Evolutionary conservation across 2,113 vertebrate species (phyloP).

Genomic region (Cyanistes caeruleus): DNA sequence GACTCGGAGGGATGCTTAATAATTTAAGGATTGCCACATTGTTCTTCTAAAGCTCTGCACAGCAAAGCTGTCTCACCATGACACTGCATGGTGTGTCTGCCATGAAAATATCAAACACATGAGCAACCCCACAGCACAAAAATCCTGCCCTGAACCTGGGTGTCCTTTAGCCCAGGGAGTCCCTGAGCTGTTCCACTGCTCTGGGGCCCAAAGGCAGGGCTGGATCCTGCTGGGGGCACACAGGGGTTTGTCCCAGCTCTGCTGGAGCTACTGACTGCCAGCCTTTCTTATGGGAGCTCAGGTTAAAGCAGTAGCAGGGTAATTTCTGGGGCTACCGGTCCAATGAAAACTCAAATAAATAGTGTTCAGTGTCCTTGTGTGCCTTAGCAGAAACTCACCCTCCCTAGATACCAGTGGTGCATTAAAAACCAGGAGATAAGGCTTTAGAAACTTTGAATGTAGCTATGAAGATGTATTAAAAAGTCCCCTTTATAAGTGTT

Average conservation of each 20-base stretch:
- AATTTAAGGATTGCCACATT: not conserved
- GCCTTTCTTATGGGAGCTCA: not conserved
- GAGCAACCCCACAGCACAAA: not conserved
- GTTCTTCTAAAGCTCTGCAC: not conserved
- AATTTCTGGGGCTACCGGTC: not conserved
- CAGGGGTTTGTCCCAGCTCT: not conserved
- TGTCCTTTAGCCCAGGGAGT: not conserved
- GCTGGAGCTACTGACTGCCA: not conserved
- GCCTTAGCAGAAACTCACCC: not conserved
- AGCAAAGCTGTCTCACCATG: not conserved
- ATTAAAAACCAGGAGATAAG: not conserved
- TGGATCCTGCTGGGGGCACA: not conserved
- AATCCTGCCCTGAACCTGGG: not conserved
- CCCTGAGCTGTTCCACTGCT: not conserved
- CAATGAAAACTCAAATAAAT: not conserved
- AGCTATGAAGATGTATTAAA: not conserved
- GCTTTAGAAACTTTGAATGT: not conserved
- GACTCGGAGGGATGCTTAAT: not conserved
- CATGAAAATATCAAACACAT: not conserved
- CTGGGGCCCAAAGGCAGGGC: not conserved
- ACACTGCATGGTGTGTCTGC: not conserved
- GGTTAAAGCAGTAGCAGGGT: not conserved
- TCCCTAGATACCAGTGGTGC: not conserved
- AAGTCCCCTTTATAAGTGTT: not conserved
- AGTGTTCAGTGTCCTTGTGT: not conserved